A percentile compares a stretch with the other conserved stretches of the same genome.
phyloP scores from a whole-genome alignment of 2,797 vertebrate genomes.

The Eulemur coronatus region DNA sequence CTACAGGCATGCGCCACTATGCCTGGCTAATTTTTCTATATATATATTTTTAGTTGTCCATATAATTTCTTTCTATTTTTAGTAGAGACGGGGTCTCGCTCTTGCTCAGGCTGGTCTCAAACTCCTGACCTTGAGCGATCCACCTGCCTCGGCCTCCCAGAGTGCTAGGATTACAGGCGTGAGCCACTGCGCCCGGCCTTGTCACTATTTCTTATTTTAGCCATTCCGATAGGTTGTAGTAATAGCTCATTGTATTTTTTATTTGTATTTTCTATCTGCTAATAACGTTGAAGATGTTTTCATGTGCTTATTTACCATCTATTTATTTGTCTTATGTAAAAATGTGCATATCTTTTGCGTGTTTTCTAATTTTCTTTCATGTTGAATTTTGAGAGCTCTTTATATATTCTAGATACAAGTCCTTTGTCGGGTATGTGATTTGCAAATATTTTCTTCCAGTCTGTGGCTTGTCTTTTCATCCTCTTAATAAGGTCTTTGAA shows the following conservation, averaged over 20 bases:
- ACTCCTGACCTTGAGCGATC: no score
- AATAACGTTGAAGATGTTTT: accelerated
- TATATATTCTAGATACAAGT: accelerated
- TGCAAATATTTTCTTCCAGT: neutral
- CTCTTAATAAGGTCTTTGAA: neutral
- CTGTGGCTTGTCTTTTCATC: neutral
- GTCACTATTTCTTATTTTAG: no score
- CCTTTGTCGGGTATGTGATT: neutral
- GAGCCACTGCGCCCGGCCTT: no score
- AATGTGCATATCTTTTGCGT: no score
- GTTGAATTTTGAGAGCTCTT: neutral
- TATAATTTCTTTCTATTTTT: no score
- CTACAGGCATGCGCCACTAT: no score
- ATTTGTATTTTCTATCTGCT: neutral
- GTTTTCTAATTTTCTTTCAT: neutral
- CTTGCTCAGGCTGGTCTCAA: no score
- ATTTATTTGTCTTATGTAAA: neutral
- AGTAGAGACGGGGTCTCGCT: no score
- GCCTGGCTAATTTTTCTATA: no score
- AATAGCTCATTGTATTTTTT: accelerated
- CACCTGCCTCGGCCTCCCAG: no score
- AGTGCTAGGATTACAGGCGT: no score
- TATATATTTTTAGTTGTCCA: no score
- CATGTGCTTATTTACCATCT: accelerated
- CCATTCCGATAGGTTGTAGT: accelerated